phyloP scores from a whole-genome alignment of 2,888 invertebrate species.

The Diarsia rubi region DNA sequence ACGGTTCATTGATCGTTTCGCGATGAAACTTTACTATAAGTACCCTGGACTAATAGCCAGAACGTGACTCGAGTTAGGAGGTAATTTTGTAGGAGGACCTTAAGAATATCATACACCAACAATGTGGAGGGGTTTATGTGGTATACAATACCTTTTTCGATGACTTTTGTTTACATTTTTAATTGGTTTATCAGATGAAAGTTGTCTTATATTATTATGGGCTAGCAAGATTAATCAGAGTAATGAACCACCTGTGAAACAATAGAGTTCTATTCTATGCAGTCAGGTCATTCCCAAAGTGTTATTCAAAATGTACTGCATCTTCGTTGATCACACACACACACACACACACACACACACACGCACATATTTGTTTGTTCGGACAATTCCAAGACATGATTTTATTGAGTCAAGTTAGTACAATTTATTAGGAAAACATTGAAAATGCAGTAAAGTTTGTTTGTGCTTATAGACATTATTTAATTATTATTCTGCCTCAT shows the following conservation, averaged over 20 bases:
- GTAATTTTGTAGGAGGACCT: conserved; percentile 83
- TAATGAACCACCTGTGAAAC: not conserved
- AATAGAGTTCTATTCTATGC: too few species aligned
- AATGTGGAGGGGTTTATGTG: conserved; percentile 79
- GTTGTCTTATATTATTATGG: not conserved
- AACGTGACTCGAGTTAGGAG: conserved; percentile 87
- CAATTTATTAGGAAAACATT: not conserved
- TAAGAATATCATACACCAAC: conserved; percentile 87
- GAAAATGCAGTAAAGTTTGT: not conserved
- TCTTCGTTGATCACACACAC: not conserved
- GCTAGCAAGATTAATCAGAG: not conserved
- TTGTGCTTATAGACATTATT: not conserved
- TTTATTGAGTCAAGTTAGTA: not conserved
- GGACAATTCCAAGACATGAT: not conserved
- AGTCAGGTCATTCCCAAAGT: too few species aligned
- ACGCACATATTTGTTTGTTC: not conserved
- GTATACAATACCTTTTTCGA: not conserved
- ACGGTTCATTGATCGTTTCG: conserved; percentile 85
- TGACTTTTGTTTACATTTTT: not conserved
- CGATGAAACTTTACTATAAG: conserved; percentile 88
- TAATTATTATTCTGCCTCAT: not conserved
- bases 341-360: too few species aligned
- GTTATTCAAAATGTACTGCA: not conserved
- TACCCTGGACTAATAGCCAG: conserved; percentile 86
- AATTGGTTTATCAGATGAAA: not conserved